Base-by-base conservation (phyloP, 2,797 vertebrate species). In the Brotula barbata region DNA sequence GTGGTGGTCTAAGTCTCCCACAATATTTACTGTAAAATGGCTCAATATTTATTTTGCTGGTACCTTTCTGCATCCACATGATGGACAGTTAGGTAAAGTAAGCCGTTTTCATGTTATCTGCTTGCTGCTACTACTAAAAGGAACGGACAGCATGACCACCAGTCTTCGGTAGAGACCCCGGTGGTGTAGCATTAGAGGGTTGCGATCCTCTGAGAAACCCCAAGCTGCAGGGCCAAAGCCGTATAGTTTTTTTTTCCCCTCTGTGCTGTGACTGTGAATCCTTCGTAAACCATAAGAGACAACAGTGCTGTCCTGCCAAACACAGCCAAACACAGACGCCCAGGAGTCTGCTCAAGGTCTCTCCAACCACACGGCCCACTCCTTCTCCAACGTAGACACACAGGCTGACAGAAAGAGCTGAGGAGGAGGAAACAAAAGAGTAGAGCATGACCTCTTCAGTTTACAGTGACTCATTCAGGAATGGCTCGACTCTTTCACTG, bases 301-400 rank as follows among this genome's bases (percentile, higher is more conserved):
- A 82, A 78, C 64, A 73, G 64, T 52, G 75, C 68, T 68, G 57
- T 78, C 65, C 73, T 75, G 85, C 86, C 83, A 88, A 83, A 71
- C 61, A 49, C 75, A 80, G 84, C 76, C 76, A 78, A 81, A 78
- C 73, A 68, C 80, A 87, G 85, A 86, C 87, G 73, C 77, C 78
- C 63, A 57, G 77, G 80, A 91, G 88, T 91, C 86, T 87, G 84
- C 72, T 68, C 73, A 87, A 83, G 83, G 84, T 74, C 81, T 82
- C 75, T 77, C 49, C 57, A 77, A 85, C 80, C 87, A 83, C 85
- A 89, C 72, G 47, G 56, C 66, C 63, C 62, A 63, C 80, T 80
- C 51, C 45, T 75, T 80, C 77, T 86, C 79, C 82, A 82, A 61
- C 79, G 75, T 72, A 46, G 61, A 62, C 34, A 36, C 61, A 62